phyloP scores from a whole-genome alignment of 2,888 invertebrate species.

The Cheilosia scutellata region DNA sequence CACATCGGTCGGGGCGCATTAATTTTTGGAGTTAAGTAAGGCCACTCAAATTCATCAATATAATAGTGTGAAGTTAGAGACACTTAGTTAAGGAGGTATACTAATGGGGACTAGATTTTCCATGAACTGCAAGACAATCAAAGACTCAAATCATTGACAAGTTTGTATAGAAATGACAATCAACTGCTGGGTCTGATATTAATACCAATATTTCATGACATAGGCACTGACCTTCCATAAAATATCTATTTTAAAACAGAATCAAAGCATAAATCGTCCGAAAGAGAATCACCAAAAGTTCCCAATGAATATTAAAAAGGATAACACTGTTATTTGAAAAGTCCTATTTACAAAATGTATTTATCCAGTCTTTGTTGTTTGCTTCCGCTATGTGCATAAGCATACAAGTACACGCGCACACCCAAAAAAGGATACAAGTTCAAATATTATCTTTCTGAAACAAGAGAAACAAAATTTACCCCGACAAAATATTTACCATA shows the following conservation, averaged over 20 bases:
- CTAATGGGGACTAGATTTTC: no score
- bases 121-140: no score
- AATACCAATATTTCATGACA: not conserved
- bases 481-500: slow-evolving; percentile 31
- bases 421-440: not conserved
- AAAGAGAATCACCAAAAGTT: slow-evolving; percentile 2
- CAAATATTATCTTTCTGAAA: slow-evolving; percentile 27
- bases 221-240: not conserved
- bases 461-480: slow-evolving; percentile 14
- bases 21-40: no score
- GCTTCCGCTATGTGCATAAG: slow-evolving; percentile 4
- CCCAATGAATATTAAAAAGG: slow-evolving; percentile 21
- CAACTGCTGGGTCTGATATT: no score
- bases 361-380: slow-evolving; percentile 37
- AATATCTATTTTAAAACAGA: not conserved
- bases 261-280: not conserved
- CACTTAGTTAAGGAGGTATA: no score
- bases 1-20: no score
- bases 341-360: slow-evolving; percentile 26
- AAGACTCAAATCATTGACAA: no score
- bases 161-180: no score
- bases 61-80: no score
- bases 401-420: not conserved
- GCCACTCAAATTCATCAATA: no score
- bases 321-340: slow-evolving; percentile 28